Base-by-base conservation (phyloP, 2,113 vertebrate species). In the Campylomormyrus tamandua region DNA sequence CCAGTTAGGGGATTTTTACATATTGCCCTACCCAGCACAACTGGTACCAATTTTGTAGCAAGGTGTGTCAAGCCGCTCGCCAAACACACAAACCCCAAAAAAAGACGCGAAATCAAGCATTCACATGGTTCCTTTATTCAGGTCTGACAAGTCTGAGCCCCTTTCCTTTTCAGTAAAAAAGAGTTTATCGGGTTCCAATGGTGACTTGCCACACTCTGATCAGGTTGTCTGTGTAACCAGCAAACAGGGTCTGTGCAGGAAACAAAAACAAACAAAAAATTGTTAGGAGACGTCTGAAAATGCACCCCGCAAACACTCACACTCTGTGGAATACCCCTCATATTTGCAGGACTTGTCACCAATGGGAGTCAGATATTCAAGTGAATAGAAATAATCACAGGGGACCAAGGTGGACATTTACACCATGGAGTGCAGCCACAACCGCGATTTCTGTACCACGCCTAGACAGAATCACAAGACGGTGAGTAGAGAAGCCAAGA, bases 191-290 rank as follows among this genome's bases (percentile, higher is more conserved):
- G 84, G 97, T 98, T 91, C 98, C 98, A 31, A 99, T 98, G 90
- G 98, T 99, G 92, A 99, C 98, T 90, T 99, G 98, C 98, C 98
- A 99, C 92, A 99, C 98, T 90, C 98, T 96, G 92, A 99, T 98
- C 92, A 98, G 94, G 96, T 98, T 98, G 93, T 99, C 98, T 0
- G 98, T 99, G 95, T 99, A 99, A 90, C 98, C 98, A 87, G 98
- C 98, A 90, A 99, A 99, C 39, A 99, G 96, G 1, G 98, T 99
- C 98, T 99, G 94, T 77, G 80, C 90, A 19, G 13, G 85, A 89
- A 0, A 89, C 27, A 35, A 45, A 92, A 93, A 48, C 2, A 17
- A 90, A 87, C 0, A 21, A n/a, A 83, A 2, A n/a, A 31, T 0
- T 19, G n/a, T 84, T 84, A 24, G 39, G 7, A 1, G 48, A 3